A percentile compares a stretch with the other conserved stretches of the same genome.
These are phyloP conservation scores for Hyperopisus bebe DNA, from an alignment of 2,113 vertebrate genomes.

Conservation along the genomic window DNA sequence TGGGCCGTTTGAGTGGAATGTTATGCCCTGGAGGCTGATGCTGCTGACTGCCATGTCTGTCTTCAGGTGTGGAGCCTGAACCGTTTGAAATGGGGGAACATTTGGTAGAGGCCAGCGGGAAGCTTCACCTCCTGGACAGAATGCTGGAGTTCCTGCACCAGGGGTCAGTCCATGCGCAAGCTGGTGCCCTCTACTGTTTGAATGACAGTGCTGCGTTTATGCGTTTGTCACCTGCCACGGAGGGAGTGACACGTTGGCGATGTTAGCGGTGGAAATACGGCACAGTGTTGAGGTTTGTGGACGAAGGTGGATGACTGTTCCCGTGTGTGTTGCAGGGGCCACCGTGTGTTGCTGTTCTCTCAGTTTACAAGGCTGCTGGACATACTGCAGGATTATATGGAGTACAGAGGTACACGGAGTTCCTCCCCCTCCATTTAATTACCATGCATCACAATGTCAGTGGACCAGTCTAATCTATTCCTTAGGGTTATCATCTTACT, in stretches of 20 bases:
- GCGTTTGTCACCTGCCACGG: not conserved
- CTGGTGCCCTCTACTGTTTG: not conserved
- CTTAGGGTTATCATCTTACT: not conserved
- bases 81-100: constrained; percentile 89
- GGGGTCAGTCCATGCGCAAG: constrained; percentile 48
- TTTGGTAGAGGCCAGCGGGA: constrained; percentile 85
- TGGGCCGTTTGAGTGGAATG: not conserved
- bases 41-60: not conserved
- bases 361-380: constrained; percentile 90
- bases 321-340: constrained; percentile 56
- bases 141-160: constrained; percentile 69
- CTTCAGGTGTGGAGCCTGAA: constrained; percentile 83
- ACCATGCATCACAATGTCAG: not conserved
- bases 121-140: constrained; percentile 77
- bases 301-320: not conserved
- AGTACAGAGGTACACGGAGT: constrained; percentile 70
- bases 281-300: not conserved
- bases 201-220: not conserved
- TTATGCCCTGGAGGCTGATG: not conserved
- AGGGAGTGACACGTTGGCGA: not conserved
- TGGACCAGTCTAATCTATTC: not conserved
- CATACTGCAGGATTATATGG: constrained; percentile 89
- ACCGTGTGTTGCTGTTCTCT: constrained; percentile 84
- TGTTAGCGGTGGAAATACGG: not conserved
- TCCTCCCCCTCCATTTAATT: not conserved